These are phyloP conservation scores for Prosopocoilus inquinatus DNA, from an alignment of 2,888 invertebrate species.

Conservation along the genomic window DNA sequence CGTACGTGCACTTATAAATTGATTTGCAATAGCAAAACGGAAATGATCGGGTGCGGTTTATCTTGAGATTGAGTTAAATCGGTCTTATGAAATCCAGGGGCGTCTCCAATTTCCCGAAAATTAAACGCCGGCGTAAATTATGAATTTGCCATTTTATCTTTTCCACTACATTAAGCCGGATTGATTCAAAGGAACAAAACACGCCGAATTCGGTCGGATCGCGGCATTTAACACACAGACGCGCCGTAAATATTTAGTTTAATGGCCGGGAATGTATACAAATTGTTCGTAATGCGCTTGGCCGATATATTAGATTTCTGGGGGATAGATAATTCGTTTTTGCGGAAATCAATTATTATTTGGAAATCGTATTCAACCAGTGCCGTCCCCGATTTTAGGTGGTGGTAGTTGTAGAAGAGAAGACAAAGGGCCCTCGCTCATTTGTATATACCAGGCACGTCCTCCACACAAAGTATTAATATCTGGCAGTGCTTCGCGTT, in stretches of 20 bases:
- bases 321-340: background rate
- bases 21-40: no score
- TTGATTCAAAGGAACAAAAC: conserved; percentile 14
- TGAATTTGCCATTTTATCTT: conserved; percentile 12
- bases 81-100: no score
- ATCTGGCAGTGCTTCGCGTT: conserved; percentile 2
- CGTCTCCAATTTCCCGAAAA: conserved; percentile 5
- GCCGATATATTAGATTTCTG: background rate
- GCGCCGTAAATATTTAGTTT: conserved; percentile 8
- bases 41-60: no score
- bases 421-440: conserved; percentile 7
- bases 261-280: conserved; percentile 12
- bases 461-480: conserved; percentile 8
- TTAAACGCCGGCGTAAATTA: conserved; percentile 15
- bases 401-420: no score
- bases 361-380: no score
- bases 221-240: conserved; percentile 2
- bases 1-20: no score
- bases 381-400: no score
- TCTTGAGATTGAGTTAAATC: no score
- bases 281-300: conserved; percentile 10
- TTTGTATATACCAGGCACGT: conserved; percentile 12
- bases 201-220: conserved; percentile 3
- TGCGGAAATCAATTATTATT: conserved; percentile 1
- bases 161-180: conserved; percentile 16